Base-by-base conservation (phyloP, 2,888 invertebrate species). In the Cephus nigrinus region DNA sequence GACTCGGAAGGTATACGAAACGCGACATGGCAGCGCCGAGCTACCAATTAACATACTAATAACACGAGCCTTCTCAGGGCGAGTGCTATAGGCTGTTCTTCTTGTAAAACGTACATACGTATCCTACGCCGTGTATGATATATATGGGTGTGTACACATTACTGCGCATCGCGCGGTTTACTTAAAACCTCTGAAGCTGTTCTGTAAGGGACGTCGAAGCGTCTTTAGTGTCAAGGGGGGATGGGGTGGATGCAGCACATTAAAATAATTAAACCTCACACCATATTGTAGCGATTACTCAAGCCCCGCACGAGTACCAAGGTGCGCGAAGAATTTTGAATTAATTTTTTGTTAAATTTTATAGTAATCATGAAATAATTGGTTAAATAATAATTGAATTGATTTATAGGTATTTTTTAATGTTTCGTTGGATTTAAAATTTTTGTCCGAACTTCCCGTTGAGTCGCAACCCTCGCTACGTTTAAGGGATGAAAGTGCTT, bases 21-120 rank as follows among this genome's bases (percentile, higher is more conserved):
- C 87, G 85, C 87, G 87, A 86, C 84, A 85, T 89, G 88, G 85
- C 88, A 88, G 86, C 83, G 83, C 83, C 83, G n/a, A 85, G 83
- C 84, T 87, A 88, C 89, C 89, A 89, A 90, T 90, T 90, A 90
- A 90, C 90, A 90, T 90, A 90, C 90, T 90, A 90, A 90, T 90
- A 90, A 89, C 89, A 85, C 85, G 84, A 84, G 82, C 83, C 85
- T 87, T 87, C 86, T 86, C 83, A 83, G 88, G 80, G 85, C 84
- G 84, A 79, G 81, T 81, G 79, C 82, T 84, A 85, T 83, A 83
- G 83, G 79, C 80, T 77, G 80, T 78, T 77, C 32, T 81, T 76
- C 32, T 81, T 76, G 77, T 75, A 79, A 77, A 78, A 77, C 82
- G 76, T 75, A 76, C 77, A 69, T 32, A 69, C 69, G 11, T 32